These are phyloP conservation scores for Dermatemys mawii DNA, from an alignment of 2,113 vertebrate species.

Conservation along the genomic window DNA sequence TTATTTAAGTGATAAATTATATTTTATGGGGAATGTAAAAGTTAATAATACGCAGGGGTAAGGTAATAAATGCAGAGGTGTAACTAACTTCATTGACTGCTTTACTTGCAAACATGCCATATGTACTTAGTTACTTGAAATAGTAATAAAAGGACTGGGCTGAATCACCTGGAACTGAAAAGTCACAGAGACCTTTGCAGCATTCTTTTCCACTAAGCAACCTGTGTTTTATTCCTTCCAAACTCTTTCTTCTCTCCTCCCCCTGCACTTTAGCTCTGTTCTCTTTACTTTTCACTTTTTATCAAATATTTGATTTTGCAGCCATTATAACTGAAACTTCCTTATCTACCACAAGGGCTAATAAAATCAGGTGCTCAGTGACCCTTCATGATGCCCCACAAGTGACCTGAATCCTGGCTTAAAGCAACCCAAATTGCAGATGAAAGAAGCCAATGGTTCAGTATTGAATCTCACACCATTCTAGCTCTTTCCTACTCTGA, in stretches of 20 bases:
- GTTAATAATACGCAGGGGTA: slow-evolving; percentile 84
- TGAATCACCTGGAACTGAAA: slow-evolving; percentile 14
- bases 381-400: slow-evolving; percentile 36
- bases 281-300: slow-evolving; percentile 76
- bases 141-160: slow-evolving; percentile 57
- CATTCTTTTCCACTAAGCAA: slow-evolving; percentile 4
- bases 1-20: slow-evolving; percentile 86
- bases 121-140: slow-evolving; percentile 76
- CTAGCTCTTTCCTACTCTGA: not conserved
- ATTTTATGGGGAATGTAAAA: slow-evolving; percentile 87
- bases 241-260: slow-evolving; percentile 3
- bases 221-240: not conserved
- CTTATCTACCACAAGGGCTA: slow-evolving; percentile 71
- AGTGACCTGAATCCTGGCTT: slow-evolving; percentile 65
- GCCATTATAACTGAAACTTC: slow-evolving; percentile 59
- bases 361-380: slow-evolving; percentile 64
- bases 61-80: slow-evolving; percentile 83
- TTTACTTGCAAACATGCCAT: slow-evolving; percentile 82
- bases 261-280: slow-evolving; percentile 13
- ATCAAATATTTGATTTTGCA: slow-evolving; percentile 69
- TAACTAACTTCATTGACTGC: slow-evolving; percentile 77
- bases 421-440: not conserved
- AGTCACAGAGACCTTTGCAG: slow-evolving; percentile 12
- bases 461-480: not conserved
- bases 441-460: slow-evolving; percentile 13